Percentiles rank a stretch among this genome's conserved stretches.
Evolutionary conservation across 2,113 vertebrate species (phyloP).

Genomic region (Orientallactaga bullata): DNA sequence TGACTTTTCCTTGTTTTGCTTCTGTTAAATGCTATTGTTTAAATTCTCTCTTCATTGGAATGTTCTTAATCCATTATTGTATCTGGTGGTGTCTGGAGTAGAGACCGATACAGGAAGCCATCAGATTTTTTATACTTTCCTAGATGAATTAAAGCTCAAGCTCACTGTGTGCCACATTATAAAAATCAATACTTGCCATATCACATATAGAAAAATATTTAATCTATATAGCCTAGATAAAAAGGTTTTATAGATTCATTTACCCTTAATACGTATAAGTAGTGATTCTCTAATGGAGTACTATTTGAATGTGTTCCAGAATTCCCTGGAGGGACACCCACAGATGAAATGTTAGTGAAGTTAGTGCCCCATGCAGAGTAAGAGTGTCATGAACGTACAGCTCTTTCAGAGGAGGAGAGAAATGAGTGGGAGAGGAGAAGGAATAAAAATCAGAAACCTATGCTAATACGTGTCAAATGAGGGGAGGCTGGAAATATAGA

Average conservation of each 20-base stretch:
- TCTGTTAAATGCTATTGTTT: conserved; percentile 24
- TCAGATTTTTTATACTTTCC: neutral
- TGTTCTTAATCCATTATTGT: neutral
- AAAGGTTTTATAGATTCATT: conserved; percentile 31
- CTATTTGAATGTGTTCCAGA: neutral
- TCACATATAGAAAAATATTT: neutral
- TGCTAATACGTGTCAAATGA: neutral
- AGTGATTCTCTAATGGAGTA: conserved; percentile 9
- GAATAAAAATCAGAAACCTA: neutral
- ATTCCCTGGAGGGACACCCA: neutral
- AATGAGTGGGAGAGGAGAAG: neutral
- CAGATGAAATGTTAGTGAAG: neutral
- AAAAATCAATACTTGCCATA: neutral
- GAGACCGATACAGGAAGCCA: neutral
- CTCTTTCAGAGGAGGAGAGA: neutral
- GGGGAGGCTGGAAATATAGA: too few relatives aligned
- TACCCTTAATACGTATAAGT: neutral
- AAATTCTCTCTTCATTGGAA: neutral
- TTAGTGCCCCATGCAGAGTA: neutral
- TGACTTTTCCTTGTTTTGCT: neutral
- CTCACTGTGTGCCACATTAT: neutral
- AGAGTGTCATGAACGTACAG: neutral
- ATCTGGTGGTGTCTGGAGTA: neutral
- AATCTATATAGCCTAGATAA: neutral
- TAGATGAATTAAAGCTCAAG: neutral